Evolutionary conservation across 2,888 invertebrate species (phyloP).

Genomic region (Acleris sparsana): DNA sequence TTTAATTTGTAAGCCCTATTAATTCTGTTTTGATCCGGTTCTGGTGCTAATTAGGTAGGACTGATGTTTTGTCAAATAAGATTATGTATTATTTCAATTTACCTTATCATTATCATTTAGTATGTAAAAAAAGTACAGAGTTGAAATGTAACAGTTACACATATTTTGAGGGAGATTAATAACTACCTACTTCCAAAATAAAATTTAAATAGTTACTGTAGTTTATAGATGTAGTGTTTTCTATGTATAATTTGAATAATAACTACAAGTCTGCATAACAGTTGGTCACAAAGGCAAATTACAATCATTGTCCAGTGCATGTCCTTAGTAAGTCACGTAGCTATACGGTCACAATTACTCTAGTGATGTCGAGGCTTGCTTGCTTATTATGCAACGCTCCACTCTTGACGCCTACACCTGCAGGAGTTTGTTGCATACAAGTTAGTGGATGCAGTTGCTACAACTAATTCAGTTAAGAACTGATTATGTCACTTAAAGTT

Average conservation of each 20-base stretch:
- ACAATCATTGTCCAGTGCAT: conserved; percentile 3
- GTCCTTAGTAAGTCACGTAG: conserved; percentile 14
- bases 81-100: no score
- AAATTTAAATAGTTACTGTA: neutral
- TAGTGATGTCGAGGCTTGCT: conserved; percentile 22
- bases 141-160: no score
- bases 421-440: conserved; percentile 1
- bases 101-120: no score
- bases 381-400: conserved; percentile 17
- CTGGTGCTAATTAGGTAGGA: no score
- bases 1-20: no score
- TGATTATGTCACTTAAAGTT: neutral
- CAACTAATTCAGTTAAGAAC: neutral
- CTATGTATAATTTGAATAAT: neutral
- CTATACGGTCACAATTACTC: conserved; percentile 12
- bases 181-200: no score
- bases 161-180: no score
- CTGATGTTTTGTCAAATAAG: no score
- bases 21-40: no score
- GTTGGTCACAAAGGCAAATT: neutral
- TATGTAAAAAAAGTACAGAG: no score
- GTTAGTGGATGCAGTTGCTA: neutral
- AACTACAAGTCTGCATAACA: neutral
- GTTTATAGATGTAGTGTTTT: neutral
- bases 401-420: conserved; percentile 5